phyloP scores from a whole-genome alignment of 2,797 vertebrate genomes.

The Acipenser ruthenus region DNA sequence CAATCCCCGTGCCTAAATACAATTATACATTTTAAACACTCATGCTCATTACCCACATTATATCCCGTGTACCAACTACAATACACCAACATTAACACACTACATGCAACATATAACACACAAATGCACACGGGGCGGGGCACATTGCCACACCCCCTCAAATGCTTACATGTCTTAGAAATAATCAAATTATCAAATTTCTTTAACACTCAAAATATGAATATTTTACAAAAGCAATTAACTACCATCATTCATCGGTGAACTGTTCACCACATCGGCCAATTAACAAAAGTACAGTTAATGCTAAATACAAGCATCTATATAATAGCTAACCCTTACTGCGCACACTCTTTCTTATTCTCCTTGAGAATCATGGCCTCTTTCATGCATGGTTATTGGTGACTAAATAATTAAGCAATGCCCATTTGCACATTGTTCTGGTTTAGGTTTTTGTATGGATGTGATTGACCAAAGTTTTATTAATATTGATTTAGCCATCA shows the following conservation, averaged over 20 bases:
- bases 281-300: background rate
- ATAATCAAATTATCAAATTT: too few relatives aligned
- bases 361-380: background rate
- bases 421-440: background rate
- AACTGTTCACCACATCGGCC: background rate
- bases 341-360: background rate
- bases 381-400: background rate
- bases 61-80: too few relatives aligned
- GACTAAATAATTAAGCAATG: background rate
- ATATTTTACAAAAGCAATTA: background rate
- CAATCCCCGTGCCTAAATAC: too few relatives aligned
- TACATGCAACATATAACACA: too few relatives aligned
- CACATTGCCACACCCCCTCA: too few relatives aligned
- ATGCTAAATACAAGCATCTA: background rate
- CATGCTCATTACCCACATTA: too few relatives aligned
- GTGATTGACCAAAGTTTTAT: background rate
- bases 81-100: too few relatives aligned
- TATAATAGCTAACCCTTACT: background rate
- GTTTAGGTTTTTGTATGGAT: background rate
- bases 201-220: background rate
- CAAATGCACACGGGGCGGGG: too few relatives aligned
- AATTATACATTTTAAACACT: too few relatives aligned
- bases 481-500: background rate
- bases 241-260: background rate
- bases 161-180: too few relatives aligned